Conservation (phyloP, 2,797 vertebrate genomes). For the Sebastes cheni region DNA sequence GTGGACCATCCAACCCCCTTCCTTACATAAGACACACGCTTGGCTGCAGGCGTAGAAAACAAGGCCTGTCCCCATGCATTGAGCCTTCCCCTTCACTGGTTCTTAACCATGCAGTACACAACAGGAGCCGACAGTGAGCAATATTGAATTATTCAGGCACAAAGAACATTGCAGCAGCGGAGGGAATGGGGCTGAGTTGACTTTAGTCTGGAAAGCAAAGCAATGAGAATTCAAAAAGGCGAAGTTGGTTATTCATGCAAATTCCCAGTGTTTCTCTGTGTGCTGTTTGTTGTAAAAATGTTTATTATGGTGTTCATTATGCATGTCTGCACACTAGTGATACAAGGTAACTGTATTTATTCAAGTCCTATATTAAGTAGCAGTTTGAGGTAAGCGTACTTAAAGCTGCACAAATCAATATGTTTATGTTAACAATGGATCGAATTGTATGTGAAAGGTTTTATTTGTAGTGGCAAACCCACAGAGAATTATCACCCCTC, state of each 20-base stretch:
- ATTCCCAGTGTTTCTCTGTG: neutral
- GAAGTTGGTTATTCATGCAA: constrained; percentile 26
- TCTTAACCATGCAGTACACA: constrained; percentile 69
- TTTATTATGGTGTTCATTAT: neutral
- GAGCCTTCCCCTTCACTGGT: constrained; percentile 74
- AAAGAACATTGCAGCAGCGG: constrained; percentile 49
- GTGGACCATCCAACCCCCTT: constrained; percentile 26
- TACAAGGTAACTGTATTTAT: neutral
- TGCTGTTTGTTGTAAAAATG: constrained; percentile 2
- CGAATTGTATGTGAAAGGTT: neutral
- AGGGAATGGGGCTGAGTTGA: constrained; percentile 27
- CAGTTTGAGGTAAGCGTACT: neutral
- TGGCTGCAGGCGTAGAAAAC: constrained; percentile 73
- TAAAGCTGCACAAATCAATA: neutral
- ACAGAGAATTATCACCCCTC: neutral
- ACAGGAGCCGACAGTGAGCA: constrained; percentile 70
- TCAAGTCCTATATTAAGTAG: neutral
- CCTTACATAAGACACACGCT: constrained; percentile 73
- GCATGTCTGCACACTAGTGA: constrained; percentile 1
- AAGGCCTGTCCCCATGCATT: constrained; percentile 69
- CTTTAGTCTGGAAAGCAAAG: constrained; percentile 30
- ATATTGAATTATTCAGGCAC: constrained; percentile 74
- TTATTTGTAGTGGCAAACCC: neutral
- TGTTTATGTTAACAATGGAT: neutral
- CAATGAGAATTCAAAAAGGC: constrained; percentile 28